Evolutionary conservation across 2,888 invertebrate species (phyloP).

Genomic region (Drosophila nr. perissopoda): DNA sequence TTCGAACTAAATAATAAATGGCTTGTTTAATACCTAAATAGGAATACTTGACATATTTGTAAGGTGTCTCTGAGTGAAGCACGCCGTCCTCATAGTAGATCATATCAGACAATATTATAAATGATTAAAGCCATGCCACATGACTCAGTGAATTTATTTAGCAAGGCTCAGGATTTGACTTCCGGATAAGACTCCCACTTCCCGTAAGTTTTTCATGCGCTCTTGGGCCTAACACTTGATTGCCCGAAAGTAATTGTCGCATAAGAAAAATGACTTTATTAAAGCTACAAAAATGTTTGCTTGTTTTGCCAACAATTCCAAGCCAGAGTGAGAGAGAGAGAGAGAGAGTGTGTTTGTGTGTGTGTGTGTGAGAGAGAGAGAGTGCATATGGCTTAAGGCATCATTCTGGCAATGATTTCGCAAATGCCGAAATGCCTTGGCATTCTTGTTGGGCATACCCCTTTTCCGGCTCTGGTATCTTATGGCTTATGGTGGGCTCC

Average conservation of each 20-base stretch:
- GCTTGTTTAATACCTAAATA: neutral
- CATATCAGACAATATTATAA: neutral
- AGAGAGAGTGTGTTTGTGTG: neutral
- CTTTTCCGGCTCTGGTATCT: constrained; percentile 40
- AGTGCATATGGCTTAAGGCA: constrained; percentile 25
- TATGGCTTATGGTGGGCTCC: constrained; percentile 44
- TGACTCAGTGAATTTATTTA: constrained; percentile 3
- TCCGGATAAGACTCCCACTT: neutral
- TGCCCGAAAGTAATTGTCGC: constrained; percentile 24
- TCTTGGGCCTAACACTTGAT: constrained; percentile 12
- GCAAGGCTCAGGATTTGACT: neutral
- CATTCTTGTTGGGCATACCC: constrained; percentile 37
- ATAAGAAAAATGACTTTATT: constrained; percentile 16
- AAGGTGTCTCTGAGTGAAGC: neutral
- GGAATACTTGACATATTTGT: neutral
- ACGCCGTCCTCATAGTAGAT: neutral
- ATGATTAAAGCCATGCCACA: neutral
- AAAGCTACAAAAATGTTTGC: constrained; percentile 17
- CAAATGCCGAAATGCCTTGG: constrained; percentile 34
- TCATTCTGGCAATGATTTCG: constrained; percentile 48
- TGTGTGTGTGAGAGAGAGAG: neutral
- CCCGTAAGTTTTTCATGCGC: neutral
- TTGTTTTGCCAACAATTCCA: constrained; percentile 1
- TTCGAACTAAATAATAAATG: neutral
- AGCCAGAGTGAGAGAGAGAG: neutral